These are phyloP conservation scores for Iselma pallidipennis DNA, from an alignment of 2,888 invertebrate genomes.

Conservation along the genomic window DNA sequence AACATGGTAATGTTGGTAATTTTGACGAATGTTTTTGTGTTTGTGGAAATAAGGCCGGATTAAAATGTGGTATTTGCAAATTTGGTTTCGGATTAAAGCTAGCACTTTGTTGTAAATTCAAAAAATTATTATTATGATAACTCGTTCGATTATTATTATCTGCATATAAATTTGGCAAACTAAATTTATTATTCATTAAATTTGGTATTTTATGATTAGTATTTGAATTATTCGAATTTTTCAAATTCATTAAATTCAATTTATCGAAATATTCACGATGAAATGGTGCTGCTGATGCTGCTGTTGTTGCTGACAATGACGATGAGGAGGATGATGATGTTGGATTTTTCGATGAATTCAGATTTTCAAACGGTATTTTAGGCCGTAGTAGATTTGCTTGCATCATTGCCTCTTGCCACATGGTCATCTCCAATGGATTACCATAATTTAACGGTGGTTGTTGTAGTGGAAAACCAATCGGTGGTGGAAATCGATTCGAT, in stretches of 20 bases:
- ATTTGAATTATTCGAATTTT: constrained; percentile 6
- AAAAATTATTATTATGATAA: constrained; percentile 41
- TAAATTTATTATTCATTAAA: constrained; percentile 12
- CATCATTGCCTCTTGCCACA: constrained; percentile 73
- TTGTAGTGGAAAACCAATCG: constrained; percentile 49
- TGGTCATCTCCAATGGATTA: constrained; percentile 63
- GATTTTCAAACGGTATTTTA: constrained; percentile 44
- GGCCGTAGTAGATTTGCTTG: constrained; percentile 47
- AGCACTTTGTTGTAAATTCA: constrained; percentile 35
- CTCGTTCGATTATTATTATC: constrained; percentile 26
- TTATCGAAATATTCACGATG: constrained; percentile 38
- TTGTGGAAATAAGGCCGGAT: constrained; percentile 39
- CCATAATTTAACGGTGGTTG: constrained; percentile 58
- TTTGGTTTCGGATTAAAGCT: constrained; percentile 32
- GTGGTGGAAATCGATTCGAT: constrained; percentile 56
- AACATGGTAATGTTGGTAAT: constrained; percentile 38
- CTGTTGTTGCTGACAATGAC: not conserved
- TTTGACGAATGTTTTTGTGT: constrained; percentile 43
- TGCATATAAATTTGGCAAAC: constrained; percentile 28
- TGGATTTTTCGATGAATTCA: constrained; percentile 31
- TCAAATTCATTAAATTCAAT: constrained; percentile 25
- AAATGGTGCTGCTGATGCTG: constrained; percentile 7
- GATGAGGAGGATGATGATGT: not conserved
- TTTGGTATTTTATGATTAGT: constrained; percentile 21
- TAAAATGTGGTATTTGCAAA: constrained; percentile 47